Percentiles rank a stretch among this genome's conserved stretches.
phyloP scores from a whole-genome alignment of 2,888 invertebrate genomes.

The Alloplasta piceator region DNA sequence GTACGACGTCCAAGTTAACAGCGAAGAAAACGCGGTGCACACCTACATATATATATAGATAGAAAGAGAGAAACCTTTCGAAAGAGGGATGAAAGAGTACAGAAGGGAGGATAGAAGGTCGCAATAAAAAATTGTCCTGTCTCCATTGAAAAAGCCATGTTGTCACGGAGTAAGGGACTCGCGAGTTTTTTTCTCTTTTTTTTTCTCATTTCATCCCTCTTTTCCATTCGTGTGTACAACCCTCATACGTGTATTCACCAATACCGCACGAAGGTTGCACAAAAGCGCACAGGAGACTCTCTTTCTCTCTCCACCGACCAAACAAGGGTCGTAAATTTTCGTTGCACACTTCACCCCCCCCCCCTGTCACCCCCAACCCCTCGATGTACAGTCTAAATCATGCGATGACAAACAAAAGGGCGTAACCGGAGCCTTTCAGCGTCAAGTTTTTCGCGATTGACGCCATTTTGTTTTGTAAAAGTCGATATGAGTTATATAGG shows the following conservation, averaged over 20 bases:
- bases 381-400: too few species aligned
- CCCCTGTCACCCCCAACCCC: too few species aligned
- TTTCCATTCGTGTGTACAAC: too few species aligned
- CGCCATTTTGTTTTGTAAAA: too few species aligned
- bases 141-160: constrained; percentile 71
- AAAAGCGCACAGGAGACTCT: constrained; percentile 48
- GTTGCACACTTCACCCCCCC: constrained; percentile 21
- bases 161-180: constrained; percentile 64
- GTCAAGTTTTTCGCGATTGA: too few species aligned
- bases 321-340: constrained; percentile 77
- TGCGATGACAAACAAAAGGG: too few species aligned
- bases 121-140: constrained; percentile 69
- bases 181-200: constrained; percentile 59
- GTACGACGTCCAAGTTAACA: constrained; percentile 54
- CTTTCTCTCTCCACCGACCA: constrained; percentile 50
- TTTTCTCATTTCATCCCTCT: not conserved
- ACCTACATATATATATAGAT: not conserved
- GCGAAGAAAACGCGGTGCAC: constrained; percentile 39
- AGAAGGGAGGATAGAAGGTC: constrained; percentile 17
- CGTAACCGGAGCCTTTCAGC: too few species aligned
- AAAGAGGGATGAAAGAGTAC: constrained; percentile 24
- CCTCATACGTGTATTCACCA: not conserved
- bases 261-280: constrained; percentile 39
- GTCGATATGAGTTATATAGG: too few species aligned
- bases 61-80: too few species aligned